These are phyloP conservation scores for Pachycephala philippinensis DNA, from an alignment of 2,113 vertebrate genomes.

Conservation along the genomic window DNA sequence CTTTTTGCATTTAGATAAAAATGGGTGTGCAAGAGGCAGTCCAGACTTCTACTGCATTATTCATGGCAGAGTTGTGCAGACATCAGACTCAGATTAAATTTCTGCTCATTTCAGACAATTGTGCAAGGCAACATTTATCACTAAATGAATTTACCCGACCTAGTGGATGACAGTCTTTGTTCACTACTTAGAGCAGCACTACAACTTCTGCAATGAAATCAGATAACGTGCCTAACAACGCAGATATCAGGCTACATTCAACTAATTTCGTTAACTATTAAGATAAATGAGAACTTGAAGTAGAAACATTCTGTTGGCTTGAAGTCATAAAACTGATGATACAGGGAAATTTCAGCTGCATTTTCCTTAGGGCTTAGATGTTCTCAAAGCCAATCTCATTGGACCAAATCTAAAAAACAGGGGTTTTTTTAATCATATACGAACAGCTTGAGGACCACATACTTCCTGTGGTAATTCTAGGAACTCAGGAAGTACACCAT, in stretches of 20 bases:
- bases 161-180: neutral
- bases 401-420: neutral
- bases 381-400: neutral
- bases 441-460: constrained; percentile 24
- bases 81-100: neutral
- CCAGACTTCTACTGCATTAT: neutral
- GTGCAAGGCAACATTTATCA: neutral
- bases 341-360: neutral
- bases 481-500: constrained; percentile 27
- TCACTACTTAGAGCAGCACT: neutral
- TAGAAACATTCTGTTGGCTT: neutral
- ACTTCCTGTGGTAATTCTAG: constrained; percentile 14
- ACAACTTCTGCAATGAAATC: neutral
- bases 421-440: neutral
- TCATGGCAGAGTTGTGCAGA: neutral
- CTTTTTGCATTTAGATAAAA: neutral
- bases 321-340: neutral
- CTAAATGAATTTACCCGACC: neutral
- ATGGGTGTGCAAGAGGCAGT: neutral
- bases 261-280: neutral
- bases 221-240: accelerated
- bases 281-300: neutral
- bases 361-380: neutral
- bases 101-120: neutral
- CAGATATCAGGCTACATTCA: neutral